Percentiles rank a stretch among this genome's conserved stretches.
These are phyloP conservation scores for Phenganax stokvisi DNA, from an alignment of 92 coral and sea anemone species.

Conservation along the genomic window DNA sequence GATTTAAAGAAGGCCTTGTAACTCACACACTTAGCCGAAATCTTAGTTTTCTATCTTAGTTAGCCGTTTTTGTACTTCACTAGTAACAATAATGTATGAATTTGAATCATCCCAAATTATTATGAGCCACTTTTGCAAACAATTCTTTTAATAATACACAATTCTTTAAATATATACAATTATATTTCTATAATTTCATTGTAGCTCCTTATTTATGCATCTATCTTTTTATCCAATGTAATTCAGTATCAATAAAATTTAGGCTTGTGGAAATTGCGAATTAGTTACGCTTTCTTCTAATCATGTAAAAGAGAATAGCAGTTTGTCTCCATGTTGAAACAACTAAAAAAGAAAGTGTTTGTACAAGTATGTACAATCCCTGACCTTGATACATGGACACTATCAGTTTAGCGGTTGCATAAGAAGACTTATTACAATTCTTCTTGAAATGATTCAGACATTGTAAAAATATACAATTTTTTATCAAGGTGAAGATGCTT, in stretches of 20 bases:
- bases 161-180: not conserved
- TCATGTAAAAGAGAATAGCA: not conserved
- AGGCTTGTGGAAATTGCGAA: not conserved
- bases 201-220: slow-evolving; percentile 5
- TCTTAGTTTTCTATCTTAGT: too few species aligned
- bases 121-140: not conserved
- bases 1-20: too few species aligned
- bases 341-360: too few species aligned
- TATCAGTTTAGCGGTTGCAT: too few species aligned
- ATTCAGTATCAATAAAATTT: not conserved
- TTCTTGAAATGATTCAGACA: too few species aligned
- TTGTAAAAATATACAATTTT: too few species aligned
- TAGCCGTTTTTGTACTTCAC: not conserved
- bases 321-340: not conserved
- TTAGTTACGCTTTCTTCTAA: not conserved
- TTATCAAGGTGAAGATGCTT: too few species aligned
- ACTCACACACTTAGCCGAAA: too few species aligned
- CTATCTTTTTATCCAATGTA: not conserved
- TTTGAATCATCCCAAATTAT: not conserved
- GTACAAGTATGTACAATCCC: too few species aligned
- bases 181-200: not conserved
- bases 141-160: not conserved
- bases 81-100: not conserved
- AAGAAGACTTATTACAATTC: too few species aligned
- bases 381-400: too few species aligned